A percentile compares a stretch with the other conserved stretches of the same genome.
Evolutionary conservation across 2,797 vertebrate genomes (phyloP).

Genomic region (Todus mexicanus): DNA sequence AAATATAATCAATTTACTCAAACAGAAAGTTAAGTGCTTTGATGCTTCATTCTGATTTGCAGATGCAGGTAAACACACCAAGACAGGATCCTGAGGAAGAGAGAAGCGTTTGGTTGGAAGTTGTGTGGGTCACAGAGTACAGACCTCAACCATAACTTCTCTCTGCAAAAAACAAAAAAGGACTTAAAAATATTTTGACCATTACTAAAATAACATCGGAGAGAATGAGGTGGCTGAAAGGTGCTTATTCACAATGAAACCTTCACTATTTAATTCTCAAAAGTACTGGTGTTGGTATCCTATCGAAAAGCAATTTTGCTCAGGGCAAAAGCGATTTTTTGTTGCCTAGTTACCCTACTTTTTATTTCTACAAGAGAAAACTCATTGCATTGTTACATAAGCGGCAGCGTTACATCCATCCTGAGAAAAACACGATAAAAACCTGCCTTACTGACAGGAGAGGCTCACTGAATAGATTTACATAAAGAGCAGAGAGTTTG

Average conservation of each 20-base stretch:
- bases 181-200: not conserved
- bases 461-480: not conserved
- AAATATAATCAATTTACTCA: not conserved
- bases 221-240: not conserved
- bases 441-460: not conserved
- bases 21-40: not conserved
- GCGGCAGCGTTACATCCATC: not conserved
- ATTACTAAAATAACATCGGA: not conserved
- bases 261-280: not conserved
- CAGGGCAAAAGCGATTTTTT: not conserved
- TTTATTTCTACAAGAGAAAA: not conserved
- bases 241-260: not conserved
- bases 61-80: not conserved
- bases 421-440: not conserved
- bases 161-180: not conserved
- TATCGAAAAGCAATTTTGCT: not conserved
- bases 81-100: not conserved
- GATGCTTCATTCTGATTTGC: not conserved
- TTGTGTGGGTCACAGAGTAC: not conserved
- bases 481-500: not conserved
- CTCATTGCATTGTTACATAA: constrained; percentile 34
- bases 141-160: not conserved
- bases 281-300: not conserved
- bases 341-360: constrained; percentile 54
- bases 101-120: not conserved